Base-by-base conservation (phyloP, 37 sponge, comb jelly and placozoan genomes). In the Cliona cf. orientalis region DNA sequence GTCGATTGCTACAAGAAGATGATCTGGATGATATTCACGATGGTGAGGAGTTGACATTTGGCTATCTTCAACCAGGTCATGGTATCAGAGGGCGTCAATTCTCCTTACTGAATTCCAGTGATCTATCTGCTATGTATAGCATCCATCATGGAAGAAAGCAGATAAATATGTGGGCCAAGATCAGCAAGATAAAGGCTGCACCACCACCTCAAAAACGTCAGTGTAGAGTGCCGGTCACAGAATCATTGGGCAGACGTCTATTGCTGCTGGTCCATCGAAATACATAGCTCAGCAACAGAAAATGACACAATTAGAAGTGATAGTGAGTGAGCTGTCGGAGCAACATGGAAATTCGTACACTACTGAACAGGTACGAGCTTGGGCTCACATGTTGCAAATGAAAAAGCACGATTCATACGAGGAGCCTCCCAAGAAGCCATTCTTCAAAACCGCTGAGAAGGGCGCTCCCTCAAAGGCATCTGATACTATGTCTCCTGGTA, bases 321-420 rank as follows among this genome's bases (percentile, higher is more conserved):
- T 85, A 49, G 75, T 83, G 2, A 42, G 53, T 45, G 67, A 83
- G 25, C 67, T 83, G 11, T 36, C 61, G 57, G 7, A 74, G 37
- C 42, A 74, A 65, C 84, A 83, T 65, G 33, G 21, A 32, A 39
- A 5, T 61, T 5, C 19, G 14, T 80, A 26, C 36, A 69, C 41
- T 53, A 58, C 70, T 12, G 84, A 84, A 29, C 84, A 84, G 28
- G 31, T 75, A 17, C 29, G 84, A 65, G 84, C 76, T 12, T 84
- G 84, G 84, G 84, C 75, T 65, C 84, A 84, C 49, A 73, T 84
- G 75, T 29, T 84, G 49, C 84, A 84, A 39, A 22, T 84, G 58
- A 74, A 74, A 25, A 74, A 84, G 36, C 69, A 66, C 37, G 58
- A 36, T 17, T 84, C 84, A 63, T 84, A 84, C 33, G 76, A 84